Conservation (phyloP, 2,797 vertebrate genomes). For the Onychomys torridus region DNA sequence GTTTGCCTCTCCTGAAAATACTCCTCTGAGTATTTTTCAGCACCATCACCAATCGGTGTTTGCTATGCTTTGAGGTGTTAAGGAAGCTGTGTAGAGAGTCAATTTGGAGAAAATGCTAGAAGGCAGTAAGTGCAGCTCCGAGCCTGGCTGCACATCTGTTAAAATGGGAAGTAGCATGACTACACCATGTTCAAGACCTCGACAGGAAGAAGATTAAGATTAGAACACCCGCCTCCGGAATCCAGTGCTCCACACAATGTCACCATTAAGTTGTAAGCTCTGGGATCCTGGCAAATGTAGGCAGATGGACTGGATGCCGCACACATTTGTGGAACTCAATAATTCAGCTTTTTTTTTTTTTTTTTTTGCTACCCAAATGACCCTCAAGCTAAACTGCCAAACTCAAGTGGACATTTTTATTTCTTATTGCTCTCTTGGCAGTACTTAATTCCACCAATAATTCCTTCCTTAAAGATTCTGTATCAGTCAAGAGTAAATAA, state of each 20-base stretch:
- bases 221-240: background rate
- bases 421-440: background rate
- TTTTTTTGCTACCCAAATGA: background rate
- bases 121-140: background rate
- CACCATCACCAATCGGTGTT: background rate
- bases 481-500: slow-evolving; percentile 17
- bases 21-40: background rate
- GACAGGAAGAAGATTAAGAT: background rate
- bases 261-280: background rate
- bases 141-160: background rate
- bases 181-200: background rate
- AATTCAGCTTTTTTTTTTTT: background rate
- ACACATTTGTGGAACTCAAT: background rate
- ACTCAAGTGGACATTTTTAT: background rate
- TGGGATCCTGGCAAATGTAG: background rate
- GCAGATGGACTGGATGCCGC: background rate
- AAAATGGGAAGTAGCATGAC: background rate
- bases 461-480: slow-evolving; percentile 13
- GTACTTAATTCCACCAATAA: background rate
- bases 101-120: background rate
- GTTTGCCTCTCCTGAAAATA: too few relatives aligned
- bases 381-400: background rate
- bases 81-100: background rate
- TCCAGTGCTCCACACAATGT: background rate
- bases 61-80: background rate